A percentile compares a stretch with the other conserved stretches of the same genome.
Conservation (phyloP, 64 coral and sea anemone genomes). For the Montipora efflorescens region DNA sequence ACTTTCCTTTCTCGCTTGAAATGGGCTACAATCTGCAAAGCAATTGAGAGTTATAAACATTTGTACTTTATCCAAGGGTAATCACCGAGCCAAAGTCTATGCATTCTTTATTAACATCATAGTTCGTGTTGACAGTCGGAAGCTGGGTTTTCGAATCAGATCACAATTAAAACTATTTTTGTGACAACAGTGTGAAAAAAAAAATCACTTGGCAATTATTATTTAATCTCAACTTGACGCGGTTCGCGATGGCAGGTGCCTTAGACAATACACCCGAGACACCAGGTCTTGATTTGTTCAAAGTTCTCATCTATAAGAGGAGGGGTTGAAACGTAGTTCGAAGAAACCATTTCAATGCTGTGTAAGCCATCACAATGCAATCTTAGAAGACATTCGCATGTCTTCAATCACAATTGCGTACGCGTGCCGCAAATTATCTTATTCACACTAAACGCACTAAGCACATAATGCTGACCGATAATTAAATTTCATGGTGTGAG, state of each 20-base stretch:
- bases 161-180: constrained; percentile 80
- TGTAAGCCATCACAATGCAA: constrained; percentile 28
- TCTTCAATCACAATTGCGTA: background rate
- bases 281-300: constrained; percentile 62
- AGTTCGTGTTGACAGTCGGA: constrained; percentile 75
- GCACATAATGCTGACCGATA: constrained; percentile 80
- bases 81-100: constrained; percentile 36
- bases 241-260: constrained; percentile 60
- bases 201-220: constrained; percentile 53
- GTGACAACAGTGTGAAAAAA: constrained; percentile 70
- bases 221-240: constrained; percentile 81
- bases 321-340: background rate
- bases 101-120: constrained; percentile 64
- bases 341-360: constrained; percentile 45
- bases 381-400: background rate
- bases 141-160: constrained; percentile 65
- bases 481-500: constrained; percentile 93
- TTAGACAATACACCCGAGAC: constrained; percentile 60
- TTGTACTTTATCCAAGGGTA: constrained; percentile 19
- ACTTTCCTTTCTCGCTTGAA: background rate
- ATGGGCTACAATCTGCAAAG: background rate
- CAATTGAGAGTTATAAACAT: constrained; percentile 26
- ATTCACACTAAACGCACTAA: constrained; percentile 60
- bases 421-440: constrained; percentile 82
- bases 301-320: constrained; percentile 7